Conservation (phyloP, 2,888 invertebrate species). For the Horisme vitalbata region DNA sequence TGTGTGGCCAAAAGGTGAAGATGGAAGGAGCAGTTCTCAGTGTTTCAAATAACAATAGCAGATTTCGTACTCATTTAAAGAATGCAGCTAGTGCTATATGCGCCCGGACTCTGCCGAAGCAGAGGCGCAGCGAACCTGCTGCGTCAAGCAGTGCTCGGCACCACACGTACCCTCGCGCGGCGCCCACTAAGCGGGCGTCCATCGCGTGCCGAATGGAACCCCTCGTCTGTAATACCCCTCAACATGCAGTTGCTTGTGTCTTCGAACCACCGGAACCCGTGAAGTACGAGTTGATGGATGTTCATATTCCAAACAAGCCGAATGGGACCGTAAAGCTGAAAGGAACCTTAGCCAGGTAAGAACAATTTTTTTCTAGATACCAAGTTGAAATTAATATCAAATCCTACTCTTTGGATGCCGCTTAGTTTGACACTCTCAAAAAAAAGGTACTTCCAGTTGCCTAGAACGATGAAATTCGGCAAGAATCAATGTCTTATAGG, state of each 20-base stretch:
- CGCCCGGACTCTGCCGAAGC: slow-evolving; percentile 74
- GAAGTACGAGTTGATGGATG: slow-evolving; percentile 46
- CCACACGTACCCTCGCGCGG: slow-evolving; percentile 71
- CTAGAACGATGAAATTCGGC: too few relatives aligned
- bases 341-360: slow-evolving; percentile 71
- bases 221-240: slow-evolving; percentile 50
- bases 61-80: slow-evolving; percentile 72
- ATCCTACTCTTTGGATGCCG: too few relatives aligned
- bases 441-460: too few relatives aligned
- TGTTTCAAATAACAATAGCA: slow-evolving; percentile 70
- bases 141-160: slow-evolving; percentile 59
- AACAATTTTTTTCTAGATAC: neutral
- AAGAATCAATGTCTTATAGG: too few relatives aligned
- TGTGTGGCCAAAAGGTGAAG: slow-evolving; percentile 32
- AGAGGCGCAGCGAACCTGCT: slow-evolving; percentile 63
- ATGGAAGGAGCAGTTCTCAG: slow-evolving; percentile 82
- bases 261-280: slow-evolving; percentile 50
- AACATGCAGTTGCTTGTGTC: slow-evolving; percentile 40
- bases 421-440: too few relatives aligned
- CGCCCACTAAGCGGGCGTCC: slow-evolving; percentile 64
- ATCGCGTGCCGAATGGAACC: slow-evolving; percentile 70
- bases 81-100: slow-evolving; percentile 76
- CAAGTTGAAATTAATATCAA: too few relatives aligned
- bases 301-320: slow-evolving; percentile 42
- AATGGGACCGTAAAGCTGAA: slow-evolving; percentile 62